A percentile compares a stretch with the other conserved stretches of the same genome.
Evolutionary conservation across 2,797 vertebrate species (phyloP).

Genomic region (Graptemys geographica): DNA sequence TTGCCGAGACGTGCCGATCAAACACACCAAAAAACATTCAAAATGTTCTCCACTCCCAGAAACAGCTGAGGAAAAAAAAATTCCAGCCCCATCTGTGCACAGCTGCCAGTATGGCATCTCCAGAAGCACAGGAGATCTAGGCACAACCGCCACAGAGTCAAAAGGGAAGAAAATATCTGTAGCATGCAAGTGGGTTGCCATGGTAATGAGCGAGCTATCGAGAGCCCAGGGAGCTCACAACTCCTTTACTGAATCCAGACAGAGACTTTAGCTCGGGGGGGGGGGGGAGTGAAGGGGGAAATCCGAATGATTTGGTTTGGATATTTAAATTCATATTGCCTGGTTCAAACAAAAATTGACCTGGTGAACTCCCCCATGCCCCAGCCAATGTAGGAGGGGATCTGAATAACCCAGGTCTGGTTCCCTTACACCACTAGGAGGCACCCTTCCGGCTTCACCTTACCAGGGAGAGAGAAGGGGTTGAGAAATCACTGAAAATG

Average conservation of each 20-base stretch:
- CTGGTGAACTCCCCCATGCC: slow-evolving; percentile 40
- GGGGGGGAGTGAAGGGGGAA: not conserved
- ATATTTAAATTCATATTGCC: slow-evolving; percentile 24
- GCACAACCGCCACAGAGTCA: not conserved
- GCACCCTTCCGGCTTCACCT: rapidly evolving
- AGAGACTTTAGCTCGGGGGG: rapidly evolving
- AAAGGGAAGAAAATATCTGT: slow-evolving; percentile 2
- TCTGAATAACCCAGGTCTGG: not conserved
- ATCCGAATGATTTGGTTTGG: not conserved
- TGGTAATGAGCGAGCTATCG: not conserved
- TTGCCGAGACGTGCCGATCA: not conserved
- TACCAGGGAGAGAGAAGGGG: not conserved
- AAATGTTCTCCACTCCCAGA: slow-evolving; percentile 12
- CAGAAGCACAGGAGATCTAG: not conserved
- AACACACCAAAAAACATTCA: not conserved
- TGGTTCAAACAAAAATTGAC: slow-evolving; percentile 2
- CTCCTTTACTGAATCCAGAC: rapidly evolving
- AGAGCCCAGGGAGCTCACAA: rapidly evolving
- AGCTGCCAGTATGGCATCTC: slow-evolving; percentile 54
- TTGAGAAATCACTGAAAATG: not conserved
- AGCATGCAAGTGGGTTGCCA: not conserved
- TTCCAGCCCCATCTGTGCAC: slow-evolving; percentile 47
- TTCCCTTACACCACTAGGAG: not conserved
- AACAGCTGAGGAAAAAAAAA: not conserved
- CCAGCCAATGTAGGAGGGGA: not conserved